Conservation (phyloP, 2,797 vertebrate species). For the Petrocephalus sullivani region DNA sequence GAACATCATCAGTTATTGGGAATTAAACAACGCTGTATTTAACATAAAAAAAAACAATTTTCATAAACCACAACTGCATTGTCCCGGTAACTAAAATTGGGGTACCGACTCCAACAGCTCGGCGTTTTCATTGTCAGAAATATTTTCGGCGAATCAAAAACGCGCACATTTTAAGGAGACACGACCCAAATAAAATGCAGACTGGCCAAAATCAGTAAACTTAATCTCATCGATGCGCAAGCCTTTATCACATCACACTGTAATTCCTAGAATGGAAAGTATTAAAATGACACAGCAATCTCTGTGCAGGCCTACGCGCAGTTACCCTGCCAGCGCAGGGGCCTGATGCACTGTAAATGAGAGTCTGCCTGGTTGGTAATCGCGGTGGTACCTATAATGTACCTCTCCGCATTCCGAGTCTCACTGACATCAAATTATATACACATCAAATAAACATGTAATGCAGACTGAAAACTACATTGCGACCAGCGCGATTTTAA, state of each 20-base stretch:
- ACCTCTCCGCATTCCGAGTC: background rate
- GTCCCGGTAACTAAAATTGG: background rate
- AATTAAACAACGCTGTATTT: background rate
- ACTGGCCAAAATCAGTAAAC: background rate
- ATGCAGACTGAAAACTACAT: background rate
- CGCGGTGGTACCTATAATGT: background rate
- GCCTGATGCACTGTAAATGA: background rate
- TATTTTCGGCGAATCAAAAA: background rate
- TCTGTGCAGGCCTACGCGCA: background rate
- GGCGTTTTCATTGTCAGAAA: background rate
- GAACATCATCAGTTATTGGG: background rate
- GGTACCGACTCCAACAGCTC: background rate
- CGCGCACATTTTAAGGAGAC: background rate
- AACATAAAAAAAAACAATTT: background rate
- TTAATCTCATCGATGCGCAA: background rate
- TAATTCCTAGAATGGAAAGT: background rate
- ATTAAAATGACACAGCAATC: background rate
- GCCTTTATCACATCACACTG: background rate
- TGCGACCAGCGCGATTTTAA: background rate
- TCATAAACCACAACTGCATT: background rate
- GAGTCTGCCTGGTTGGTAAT: background rate
- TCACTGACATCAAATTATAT: background rate
- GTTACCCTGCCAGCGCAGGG: background rate
- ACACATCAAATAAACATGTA: background rate
- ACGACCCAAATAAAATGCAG: background rate